Base-by-base conservation (phyloP, 2,888 invertebrate genomes). In the Plebejus anna region DNA sequence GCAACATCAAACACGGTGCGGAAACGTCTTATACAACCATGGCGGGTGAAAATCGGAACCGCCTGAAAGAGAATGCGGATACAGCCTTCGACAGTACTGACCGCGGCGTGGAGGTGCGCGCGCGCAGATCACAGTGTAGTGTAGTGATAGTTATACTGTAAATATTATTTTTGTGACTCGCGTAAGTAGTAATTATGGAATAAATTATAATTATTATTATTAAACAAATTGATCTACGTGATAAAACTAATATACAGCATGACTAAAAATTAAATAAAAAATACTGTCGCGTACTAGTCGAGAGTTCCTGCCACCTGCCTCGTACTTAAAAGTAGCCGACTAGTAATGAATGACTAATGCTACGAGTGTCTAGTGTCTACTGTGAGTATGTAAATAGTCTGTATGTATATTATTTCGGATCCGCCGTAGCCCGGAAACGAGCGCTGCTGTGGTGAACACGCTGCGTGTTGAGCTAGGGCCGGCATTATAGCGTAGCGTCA, bases 391-490 rank as follows among this genome's bases (percentile, higher is more conserved):
- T 73, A 73, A 73, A 55, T 51, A 51, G 79, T 80, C 78, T 80
- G 77, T 78, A 79, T 80, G 77, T 78, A 79, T 81, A 82, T 81
- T 79, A 80, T 80, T 80, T 79, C 61, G 78, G 79, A 79, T 79
- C 78, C 76, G 78, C 80, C 81, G 80, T 80, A 81, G 81, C 77
- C 81, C 78, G 79, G 81, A 81, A 81, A 81, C 79, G 79, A 76
- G 76, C 71, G 76, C 51, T 81, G 81, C 82, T 55, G 83, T 84
- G 86, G 84, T 82, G 86, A 90, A 92, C 86, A 83, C 85, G 85
- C 86, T 79, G 86, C 86, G 82, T 88, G 92, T 94, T 93, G 93
- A 93, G 93, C 93, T 91, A 93, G 93, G 94, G 90, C 91, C 82
- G 84, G 82, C 80, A 75, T 22, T 22, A 22, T 79, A 77, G 75